Evolutionary conservation across 2,888 invertebrate species (phyloP), one percentile per base, ranked within the genome.

Genomic region (Polyommatus icarus): DNA sequence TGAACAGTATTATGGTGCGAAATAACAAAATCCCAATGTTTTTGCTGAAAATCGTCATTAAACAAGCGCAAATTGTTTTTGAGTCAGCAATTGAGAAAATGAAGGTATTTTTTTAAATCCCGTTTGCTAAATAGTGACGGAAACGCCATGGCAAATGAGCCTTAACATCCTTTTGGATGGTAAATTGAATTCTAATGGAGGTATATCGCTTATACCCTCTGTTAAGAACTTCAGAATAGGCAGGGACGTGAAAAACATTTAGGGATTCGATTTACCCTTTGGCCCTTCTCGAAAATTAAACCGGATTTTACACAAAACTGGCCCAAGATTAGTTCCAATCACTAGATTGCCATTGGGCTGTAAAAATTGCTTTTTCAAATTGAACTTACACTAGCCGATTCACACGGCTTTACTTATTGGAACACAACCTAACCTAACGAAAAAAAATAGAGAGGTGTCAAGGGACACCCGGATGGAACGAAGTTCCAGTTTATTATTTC

Each of bases 141-240:
- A 83, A 86, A 87, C 87, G 84, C 86, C 86, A 84, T 85, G 85
- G 85, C 85, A 89, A 91, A 90, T 89, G 89, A 87, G 85, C 85
- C 89, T 86, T 86, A 87, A 87, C 87, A 88, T 87, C 89, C 89
- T 88, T 89, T 91, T 90, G 88, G 88, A 88, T 88, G 88, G 89
- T 87, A 90, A 92, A 93, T 93, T 92, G 91, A 93, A 93, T 92
- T 87, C 87, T 86, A 90, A 92, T 89, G 85, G 90, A 86, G 82
- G 83, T 88, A 87, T 88, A 87, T 85, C 88, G 87, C 86, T 88
- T 86, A 84, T 86, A 85, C 84, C 86, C 85, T 86, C 85, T 83
- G 89, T 89, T 91, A 91, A 91, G 89, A 89, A 89, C 85, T 91
- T 90, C 90, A 89, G 91, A 91, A 91, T 91, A 91, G 88, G 87